Percentiles rank a stretch among this genome's conserved stretches.
phyloP scores from a whole-genome alignment of 2,888 invertebrate genomes.

The Aromia moschata region DNA sequence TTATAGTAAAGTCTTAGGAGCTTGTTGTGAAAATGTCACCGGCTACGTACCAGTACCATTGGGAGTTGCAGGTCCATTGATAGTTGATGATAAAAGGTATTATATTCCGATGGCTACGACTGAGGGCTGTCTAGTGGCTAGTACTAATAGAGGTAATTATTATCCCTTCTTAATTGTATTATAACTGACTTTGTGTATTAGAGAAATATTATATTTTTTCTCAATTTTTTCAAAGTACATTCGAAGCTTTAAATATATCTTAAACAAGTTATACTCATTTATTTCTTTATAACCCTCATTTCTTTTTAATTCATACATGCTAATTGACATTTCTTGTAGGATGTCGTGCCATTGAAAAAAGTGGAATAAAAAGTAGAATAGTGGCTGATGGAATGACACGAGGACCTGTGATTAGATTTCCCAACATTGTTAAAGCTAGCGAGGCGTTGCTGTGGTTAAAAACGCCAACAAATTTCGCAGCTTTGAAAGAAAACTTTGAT shows the following conservation, averaged over 20 bases:
- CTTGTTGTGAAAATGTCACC: slow-evolving; percentile 97
- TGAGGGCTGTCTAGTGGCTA: slow-evolving; percentile 96
- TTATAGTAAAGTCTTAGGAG: slow-evolving; percentile 82
- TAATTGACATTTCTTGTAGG: too few species aligned
- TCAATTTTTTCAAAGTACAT: too few species aligned
- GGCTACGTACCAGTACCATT: slow-evolving; percentile 95
- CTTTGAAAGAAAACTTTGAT: slow-evolving; percentile 86
- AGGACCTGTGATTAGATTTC: slow-evolving; percentile 90
- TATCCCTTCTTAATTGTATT: too few species aligned
- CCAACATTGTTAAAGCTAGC: slow-evolving; percentile 76
- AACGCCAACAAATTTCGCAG: slow-evolving; percentile 75
- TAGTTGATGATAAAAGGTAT: slow-evolving; percentile 80
- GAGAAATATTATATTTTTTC: too few species aligned
- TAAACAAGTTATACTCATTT: too few species aligned
- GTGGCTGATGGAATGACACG: slow-evolving; percentile 96
- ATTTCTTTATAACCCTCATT: too few species aligned
- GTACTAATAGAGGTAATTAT: slow-evolving; percentile 81
- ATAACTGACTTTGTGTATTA: too few species aligned
- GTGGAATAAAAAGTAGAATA: slow-evolving; percentile 84
- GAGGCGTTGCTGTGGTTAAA: slow-evolving; percentile 86
- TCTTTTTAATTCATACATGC: too few species aligned
- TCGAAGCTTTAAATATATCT: too few species aligned
- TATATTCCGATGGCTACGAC: slow-evolving; percentile 98
- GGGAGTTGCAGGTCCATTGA: slow-evolving; percentile 92
- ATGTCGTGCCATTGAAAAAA: slow-evolving; percentile 82